These are phyloP conservation scores for Aselliscus stoliczkanus DNA, from an alignment of 2,797 vertebrate species.

Conservation along the genomic window DNA sequence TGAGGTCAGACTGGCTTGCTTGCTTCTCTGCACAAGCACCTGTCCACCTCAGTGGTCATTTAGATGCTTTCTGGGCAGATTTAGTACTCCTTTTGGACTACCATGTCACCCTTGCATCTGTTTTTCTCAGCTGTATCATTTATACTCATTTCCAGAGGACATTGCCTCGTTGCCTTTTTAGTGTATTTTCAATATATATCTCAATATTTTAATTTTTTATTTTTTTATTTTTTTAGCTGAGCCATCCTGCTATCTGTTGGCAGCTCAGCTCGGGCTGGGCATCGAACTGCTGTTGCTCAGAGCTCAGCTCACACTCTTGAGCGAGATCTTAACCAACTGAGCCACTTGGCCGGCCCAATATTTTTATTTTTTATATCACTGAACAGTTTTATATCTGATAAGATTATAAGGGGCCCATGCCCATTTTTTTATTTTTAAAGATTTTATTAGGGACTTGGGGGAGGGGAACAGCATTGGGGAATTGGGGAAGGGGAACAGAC, in stretches of 20 bases:
- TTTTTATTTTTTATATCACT: neutral
- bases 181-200: neutral
- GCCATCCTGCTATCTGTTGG: too few species aligned
- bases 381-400: neutral
- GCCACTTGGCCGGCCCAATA: too few species aligned
- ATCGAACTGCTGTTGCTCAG: too few species aligned
- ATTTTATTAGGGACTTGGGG: too few species aligned
- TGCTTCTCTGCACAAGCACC: neutral
- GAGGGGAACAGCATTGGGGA: too few species aligned
- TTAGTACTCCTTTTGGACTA: neutral
- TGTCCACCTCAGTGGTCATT: neutral
- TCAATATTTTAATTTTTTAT: neutral
- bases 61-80: neutral
- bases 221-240: neutral
- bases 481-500: too few species aligned
- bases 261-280: too few species aligned
- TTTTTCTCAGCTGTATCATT: neutral
- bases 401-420: neutral
- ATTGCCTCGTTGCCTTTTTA: neutral
- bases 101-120: neutral
- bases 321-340: too few species aligned
- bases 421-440: too few species aligned
- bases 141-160: neutral
- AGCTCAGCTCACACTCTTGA: too few species aligned
- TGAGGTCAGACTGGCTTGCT: neutral